phyloP scores from a whole-genome alignment of 2,797 vertebrate genomes.

The Dicrostonyx torquatus region DNA sequence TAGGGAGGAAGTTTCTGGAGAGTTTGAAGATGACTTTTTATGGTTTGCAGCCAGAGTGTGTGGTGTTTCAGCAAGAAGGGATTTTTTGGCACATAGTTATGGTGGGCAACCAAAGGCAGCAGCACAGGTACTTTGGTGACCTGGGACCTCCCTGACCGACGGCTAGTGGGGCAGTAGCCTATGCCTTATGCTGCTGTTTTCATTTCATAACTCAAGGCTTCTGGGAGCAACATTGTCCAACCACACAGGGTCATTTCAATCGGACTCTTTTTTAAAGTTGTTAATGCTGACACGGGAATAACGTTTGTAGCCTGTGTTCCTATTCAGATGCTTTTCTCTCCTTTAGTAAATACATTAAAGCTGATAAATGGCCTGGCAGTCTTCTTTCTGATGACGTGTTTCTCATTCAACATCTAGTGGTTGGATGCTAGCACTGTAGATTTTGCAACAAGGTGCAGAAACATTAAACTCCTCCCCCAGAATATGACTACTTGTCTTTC shows the following conservation, averaged over 20 bases:
- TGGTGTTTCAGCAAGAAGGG: not conserved
- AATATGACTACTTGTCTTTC: constrained; percentile 1
- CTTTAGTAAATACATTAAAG: constrained; percentile 38
- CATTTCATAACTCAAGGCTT: too few relatives aligned
- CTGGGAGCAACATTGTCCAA: not conserved
- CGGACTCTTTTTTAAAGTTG: not conserved
- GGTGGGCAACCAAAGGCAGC: not conserved
- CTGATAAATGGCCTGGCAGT: not conserved
- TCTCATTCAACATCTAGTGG: not conserved
- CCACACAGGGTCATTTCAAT: not conserved
- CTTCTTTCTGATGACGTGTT: not conserved
- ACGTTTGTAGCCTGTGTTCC: constrained; percentile 7
- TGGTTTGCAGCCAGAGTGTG: not conserved
- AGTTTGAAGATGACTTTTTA: not conserved
- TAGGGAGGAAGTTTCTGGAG: not conserved
- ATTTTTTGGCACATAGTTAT: not conserved
- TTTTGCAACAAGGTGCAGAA: not conserved
- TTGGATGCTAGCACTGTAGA: not conserved
- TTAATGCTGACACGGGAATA: not conserved
- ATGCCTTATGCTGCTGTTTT: not conserved
- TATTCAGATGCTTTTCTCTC: constrained; percentile 4
- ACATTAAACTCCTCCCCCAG: not conserved
- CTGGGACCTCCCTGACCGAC: too few relatives aligned
- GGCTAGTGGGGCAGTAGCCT: not conserved
- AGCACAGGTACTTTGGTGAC: not conserved